A percentile compares a stretch with the other conserved stretches of the same genome.
phyloP scores from a whole-genome alignment of 2,113 vertebrate species.

The Cyanoderma ruficeps region DNA sequence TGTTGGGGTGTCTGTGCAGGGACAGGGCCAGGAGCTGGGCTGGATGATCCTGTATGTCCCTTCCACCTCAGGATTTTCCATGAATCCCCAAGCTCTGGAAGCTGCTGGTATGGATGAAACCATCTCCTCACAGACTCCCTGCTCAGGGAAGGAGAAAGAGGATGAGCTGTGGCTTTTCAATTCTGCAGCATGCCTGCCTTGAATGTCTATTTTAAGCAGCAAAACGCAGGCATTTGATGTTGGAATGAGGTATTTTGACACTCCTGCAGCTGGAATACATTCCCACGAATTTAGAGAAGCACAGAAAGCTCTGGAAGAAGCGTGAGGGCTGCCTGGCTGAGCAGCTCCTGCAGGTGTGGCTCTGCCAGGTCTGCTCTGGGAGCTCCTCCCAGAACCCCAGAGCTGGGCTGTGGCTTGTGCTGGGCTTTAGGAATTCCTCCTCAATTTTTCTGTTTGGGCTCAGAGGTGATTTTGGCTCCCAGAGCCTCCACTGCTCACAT shows the following conservation, averaged over 20 bases:
- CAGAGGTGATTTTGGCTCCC: not conserved
- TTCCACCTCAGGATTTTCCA: not conserved
- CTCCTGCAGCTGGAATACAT: not conserved
- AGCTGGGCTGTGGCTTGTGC: not conserved
- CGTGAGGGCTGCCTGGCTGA: fast-evolving
- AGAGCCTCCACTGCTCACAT: not conserved
- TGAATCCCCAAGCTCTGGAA: not conserved
- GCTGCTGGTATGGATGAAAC: not conserved
- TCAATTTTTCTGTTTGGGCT: fast-evolving
- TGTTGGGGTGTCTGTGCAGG: not conserved
- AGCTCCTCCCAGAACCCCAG: not conserved
- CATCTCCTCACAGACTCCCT: not conserved
- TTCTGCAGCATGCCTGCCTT: not conserved
- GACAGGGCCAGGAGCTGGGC: fast-evolving
- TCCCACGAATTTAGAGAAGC: not conserved
- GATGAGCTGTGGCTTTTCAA: not conserved
- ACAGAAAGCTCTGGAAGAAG: not conserved
- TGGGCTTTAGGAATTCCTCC: not conserved
- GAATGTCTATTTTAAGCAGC: not conserved
- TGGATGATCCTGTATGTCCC: not conserved
- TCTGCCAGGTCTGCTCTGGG: not conserved
- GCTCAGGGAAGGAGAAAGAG: not conserved
- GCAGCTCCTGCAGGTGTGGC: not conserved
- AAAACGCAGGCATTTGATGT: not conserved
- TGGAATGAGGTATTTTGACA: not conserved